A percentile compares a stretch with the other conserved stretches of the same genome.
phyloP scores from a whole-genome alignment of 1,140 invertebrate genomes.

The Agrilus planipennis region DNA sequence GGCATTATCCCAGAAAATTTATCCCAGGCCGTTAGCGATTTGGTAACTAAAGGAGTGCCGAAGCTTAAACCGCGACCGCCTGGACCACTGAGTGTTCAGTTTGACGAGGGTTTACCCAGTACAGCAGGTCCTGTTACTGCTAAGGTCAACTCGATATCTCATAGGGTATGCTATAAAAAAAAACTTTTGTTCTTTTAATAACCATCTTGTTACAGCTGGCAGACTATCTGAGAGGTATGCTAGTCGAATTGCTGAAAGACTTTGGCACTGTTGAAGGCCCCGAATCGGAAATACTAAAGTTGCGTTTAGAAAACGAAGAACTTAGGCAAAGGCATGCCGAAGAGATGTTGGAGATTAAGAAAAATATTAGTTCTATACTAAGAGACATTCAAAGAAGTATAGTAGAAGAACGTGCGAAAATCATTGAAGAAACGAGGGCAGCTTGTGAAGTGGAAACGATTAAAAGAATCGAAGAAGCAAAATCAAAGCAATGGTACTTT shows the following conservation, averaged over 20 bases:
- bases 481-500: conserved; percentile 67
- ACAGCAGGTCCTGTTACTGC: conserved; percentile 33
- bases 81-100: conserved; percentile 31
- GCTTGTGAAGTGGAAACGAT: conserved; percentile 50
- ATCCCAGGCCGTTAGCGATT: conserved; percentile 28
- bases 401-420: conserved; percentile 50
- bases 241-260: conserved; percentile 46
- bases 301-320: conserved; percentile 52
- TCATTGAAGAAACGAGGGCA: conserved; percentile 45
- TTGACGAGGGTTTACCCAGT: conserved; percentile 31
- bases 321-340: conserved; percentile 50
- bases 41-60: conserved; percentile 31
- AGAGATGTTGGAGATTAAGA: conserved; percentile 48
- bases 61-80: conserved; percentile 33
- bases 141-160: conserved; percentile 35
- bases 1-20: conserved; percentile 26
- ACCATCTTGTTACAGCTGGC: conserved; percentile 32
- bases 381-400: conserved; percentile 52
- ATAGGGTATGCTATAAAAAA: conserved; percentile 35
- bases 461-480: conserved; percentile 59
- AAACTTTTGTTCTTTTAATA: background rate
- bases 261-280: conserved; percentile 34
- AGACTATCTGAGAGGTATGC: conserved; percentile 42
- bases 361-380: conserved; percentile 46
- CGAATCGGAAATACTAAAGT: conserved; percentile 42